Conservation (phyloP, 2,113 vertebrate species). For the Morphnarchus princeps region DNA sequence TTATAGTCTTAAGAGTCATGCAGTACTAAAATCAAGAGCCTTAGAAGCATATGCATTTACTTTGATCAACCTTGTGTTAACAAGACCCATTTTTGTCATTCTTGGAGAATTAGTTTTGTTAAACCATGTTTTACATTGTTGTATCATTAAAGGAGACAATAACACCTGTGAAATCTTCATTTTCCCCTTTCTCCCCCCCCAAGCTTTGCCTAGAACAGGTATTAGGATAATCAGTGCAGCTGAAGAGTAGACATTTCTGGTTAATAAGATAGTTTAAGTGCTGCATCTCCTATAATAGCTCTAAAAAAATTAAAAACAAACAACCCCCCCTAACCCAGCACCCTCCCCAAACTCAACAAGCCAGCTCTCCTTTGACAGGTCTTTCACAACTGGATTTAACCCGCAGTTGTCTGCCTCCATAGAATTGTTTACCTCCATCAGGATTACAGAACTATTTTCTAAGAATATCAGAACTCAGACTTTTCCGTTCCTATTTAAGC, state of each 20-base stretch:
- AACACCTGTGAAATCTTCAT: neutral
- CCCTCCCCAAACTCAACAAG: neutral
- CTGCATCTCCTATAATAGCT: neutral
- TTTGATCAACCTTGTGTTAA: neutral
- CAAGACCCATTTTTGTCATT: neutral
- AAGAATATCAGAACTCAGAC: neutral
- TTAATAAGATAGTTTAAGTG: neutral
- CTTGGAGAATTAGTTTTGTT: neutral
- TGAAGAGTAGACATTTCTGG: neutral
- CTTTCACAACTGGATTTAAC: neutral
- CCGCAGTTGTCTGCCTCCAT: neutral
- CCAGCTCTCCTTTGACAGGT: neutral
- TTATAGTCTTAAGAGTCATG: neutral
- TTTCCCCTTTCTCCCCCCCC: neutral
- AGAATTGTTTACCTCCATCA: neutral
- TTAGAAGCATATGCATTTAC: neutral
- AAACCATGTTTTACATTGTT: neutral
- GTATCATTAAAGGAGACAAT: neutral
- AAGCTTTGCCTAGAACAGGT: neutral
- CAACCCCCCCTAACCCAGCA: too few relatives aligned
- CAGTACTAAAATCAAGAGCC: neutral
- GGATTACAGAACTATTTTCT: neutral
- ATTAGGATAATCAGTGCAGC: neutral
- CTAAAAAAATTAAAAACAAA: neutral
- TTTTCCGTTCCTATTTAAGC: neutral